These are phyloP conservation scores for Vimba vimba DNA, from an alignment of 2,113 vertebrate genomes.

Conservation along the genomic window DNA sequence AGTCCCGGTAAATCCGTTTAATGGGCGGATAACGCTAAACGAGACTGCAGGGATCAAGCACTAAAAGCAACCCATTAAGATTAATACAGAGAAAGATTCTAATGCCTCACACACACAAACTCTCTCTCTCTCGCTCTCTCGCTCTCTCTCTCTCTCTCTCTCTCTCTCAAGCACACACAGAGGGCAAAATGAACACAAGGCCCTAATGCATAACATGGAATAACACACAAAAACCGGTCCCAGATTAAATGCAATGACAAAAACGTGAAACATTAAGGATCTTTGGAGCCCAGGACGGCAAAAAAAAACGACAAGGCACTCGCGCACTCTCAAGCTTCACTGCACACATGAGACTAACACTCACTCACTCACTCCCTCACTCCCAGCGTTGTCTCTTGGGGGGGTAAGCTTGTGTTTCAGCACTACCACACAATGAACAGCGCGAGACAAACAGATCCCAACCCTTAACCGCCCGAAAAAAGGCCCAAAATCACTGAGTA, in stretches of 20 bases:
- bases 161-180: conserved; percentile 45
- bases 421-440: conserved; percentile 79
- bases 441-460: conserved; percentile 57
- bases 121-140: background rate
- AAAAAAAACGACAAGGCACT: conserved; percentile 32
- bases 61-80: conserved; percentile 56
- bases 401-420: conserved; percentile 69
- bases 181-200: conserved; percentile 3
- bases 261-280: conserved; percentile 29
- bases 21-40: conserved; percentile 39
- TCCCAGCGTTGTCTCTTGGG: conserved; percentile 17
- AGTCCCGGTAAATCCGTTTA: conserved; percentile 44
- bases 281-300: conserved; percentile 11
- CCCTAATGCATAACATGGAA: conserved; percentile 5
- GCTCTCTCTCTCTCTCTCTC: background rate
- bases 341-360: conserved; percentile 8
- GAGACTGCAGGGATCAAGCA: conserved; percentile 51
- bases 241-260: conserved; percentile 15
- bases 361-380: conserved; percentile 44
- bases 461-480: conserved; percentile 60
- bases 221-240: background rate
- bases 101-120: conserved; percentile 13
- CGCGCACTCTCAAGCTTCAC: conserved; percentile 1
- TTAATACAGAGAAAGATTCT: conserved; percentile 43
- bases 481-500: background rate